Conservation (phyloP, 2,113 vertebrate species). For the Hypomesus transpacificus region DNA sequence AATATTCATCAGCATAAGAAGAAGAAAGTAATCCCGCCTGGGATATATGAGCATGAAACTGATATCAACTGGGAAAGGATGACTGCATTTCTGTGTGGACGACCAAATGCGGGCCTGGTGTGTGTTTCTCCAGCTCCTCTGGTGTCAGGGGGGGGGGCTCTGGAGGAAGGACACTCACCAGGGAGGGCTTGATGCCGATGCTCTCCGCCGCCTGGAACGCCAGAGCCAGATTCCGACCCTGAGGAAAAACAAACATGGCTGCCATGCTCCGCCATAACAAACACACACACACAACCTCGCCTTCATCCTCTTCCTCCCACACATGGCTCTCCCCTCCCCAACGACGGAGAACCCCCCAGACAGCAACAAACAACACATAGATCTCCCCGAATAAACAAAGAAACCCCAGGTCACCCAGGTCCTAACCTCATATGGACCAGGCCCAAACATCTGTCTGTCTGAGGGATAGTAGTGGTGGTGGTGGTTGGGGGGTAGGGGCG, state of each 20-base stretch:
- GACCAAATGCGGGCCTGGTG: not conserved
- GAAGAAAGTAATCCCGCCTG: no score
- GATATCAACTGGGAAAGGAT: no score
- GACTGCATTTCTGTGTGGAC: no score
- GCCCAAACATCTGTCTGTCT: not conserved
- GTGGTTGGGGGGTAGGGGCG: not conserved
- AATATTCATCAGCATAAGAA: no score
- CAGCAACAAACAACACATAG: conserved; percentile 16
- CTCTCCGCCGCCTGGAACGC: conserved; percentile 96
- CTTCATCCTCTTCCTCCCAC: not conserved
- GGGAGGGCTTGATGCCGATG: conserved; percentile 90
- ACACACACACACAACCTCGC: not conserved
- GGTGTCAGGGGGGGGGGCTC: no score
- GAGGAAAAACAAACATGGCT: conserved; percentile 55
- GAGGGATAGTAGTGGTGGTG: not conserved
- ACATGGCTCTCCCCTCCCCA: not conserved
- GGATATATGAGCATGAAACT: no score
- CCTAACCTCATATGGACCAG: not conserved
- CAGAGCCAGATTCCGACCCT: conserved; percentile 92
- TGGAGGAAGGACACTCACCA: conserved; percentile 78
- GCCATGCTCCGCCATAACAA: not conserved
- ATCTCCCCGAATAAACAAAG: conserved; percentile 23
- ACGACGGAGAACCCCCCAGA: conserved; percentile 6
- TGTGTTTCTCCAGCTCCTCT: not conserved
- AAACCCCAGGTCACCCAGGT: not conserved